phyloP scores from a whole-genome alignment of 2,113 vertebrate species.

The Capra hircus region DNA sequence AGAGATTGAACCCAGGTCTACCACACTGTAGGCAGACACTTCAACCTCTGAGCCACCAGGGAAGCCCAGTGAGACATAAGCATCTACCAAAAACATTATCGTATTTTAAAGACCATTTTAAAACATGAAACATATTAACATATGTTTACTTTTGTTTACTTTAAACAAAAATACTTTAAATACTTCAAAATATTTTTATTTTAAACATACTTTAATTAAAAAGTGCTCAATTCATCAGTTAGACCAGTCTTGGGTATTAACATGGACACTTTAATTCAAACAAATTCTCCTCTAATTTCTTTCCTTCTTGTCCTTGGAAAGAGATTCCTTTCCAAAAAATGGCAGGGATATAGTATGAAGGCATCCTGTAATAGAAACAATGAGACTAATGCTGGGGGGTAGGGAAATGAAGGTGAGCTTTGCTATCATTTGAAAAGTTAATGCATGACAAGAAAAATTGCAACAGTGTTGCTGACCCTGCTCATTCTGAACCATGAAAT shows the following conservation, averaged over 20 bases:
- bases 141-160: background rate
- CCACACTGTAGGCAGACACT: too few species aligned
- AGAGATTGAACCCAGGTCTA: too few species aligned
- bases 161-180: background rate
- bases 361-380: background rate
- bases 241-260: background rate
- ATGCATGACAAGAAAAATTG: conserved; percentile 25
- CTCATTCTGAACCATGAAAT: conserved; percentile 32
- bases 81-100: background rate
- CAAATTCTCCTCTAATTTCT: background rate
- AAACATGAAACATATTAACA: background rate
- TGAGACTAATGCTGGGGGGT: background rate
- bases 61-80: too few species aligned
- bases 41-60: too few species aligned
- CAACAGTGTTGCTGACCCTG: conserved; percentile 18
- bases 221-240: background rate
- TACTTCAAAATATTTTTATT: background rate
- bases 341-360: background rate
- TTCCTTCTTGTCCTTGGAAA: background rate
- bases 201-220: background rate
- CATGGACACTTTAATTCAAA: background rate
- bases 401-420: background rate
- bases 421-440: conserved; percentile 53
- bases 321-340: background rate
- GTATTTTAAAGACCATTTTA: background rate